Percentiles rank a stretch among this genome's conserved stretches.
Conservation (phyloP, 2,888 invertebrate species). For the Papilio gigon region DNA sequence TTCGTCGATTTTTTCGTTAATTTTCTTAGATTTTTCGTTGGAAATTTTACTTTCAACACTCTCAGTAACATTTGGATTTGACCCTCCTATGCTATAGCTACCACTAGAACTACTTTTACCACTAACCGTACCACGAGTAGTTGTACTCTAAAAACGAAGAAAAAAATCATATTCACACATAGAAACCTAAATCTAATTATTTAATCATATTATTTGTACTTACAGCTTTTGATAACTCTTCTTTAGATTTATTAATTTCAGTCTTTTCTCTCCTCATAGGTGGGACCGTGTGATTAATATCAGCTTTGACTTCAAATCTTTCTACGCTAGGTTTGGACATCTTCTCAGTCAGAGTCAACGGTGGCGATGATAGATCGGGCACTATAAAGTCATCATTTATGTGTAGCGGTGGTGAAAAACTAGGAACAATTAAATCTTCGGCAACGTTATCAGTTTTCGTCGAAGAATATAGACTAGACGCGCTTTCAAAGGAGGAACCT, state of each 20-base stretch:
- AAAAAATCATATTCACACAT: slow-evolving; percentile 2
- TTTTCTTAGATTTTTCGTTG: slow-evolving; percentile 61
- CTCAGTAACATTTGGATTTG: slow-evolving; percentile 75
- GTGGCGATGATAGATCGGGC: slow-evolving; percentile 73
- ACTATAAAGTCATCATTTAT: slow-evolving; percentile 78
- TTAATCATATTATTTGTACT: slow-evolving; percentile 40
- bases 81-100: slow-evolving; percentile 78
- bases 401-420: slow-evolving; percentile 83
- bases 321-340: slow-evolving; percentile 65
- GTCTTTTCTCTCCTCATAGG: slow-evolving; percentile 77
- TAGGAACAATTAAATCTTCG: slow-evolving; percentile 85
- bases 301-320: slow-evolving; percentile 73
- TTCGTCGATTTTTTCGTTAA: slow-evolving; percentile 53
- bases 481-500: slow-evolving; percentile 94
- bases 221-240: slow-evolving; percentile 62
- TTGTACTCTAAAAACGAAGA: slow-evolving; percentile 50
- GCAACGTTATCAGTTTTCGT: slow-evolving; percentile 87
- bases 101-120: slow-evolving; percentile 80
- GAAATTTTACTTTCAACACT: slow-evolving; percentile 58
- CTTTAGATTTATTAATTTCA: slow-evolving; percentile 70
- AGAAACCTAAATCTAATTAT: neutral
- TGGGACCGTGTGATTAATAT: slow-evolving; percentile 65
- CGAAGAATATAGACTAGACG: slow-evolving; percentile 89
- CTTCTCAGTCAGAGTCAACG: slow-evolving; percentile 73
- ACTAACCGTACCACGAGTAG: slow-evolving; percentile 66